Conservation (phyloP, 2,888 invertebrate species). For the Tenthredo livida region DNA sequence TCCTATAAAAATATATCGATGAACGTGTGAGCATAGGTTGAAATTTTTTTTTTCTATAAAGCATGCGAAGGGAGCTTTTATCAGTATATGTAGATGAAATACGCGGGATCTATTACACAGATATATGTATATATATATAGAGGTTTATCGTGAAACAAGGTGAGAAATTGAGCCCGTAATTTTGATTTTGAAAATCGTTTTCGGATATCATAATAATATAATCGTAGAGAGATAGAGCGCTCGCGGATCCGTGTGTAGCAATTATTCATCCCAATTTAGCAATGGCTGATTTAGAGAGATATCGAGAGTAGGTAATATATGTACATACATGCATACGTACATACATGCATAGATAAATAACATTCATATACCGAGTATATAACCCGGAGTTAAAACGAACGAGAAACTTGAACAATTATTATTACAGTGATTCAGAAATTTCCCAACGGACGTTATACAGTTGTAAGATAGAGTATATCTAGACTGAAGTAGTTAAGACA, state of each 20-base stretch:
- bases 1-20: background rate
- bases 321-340: background rate
- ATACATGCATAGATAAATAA: background rate
- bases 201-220: background rate
- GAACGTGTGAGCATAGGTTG: background rate
- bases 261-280: conserved; percentile 43
- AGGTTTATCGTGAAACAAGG: background rate
- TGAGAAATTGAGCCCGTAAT: conserved; percentile 20
- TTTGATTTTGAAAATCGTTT: conserved; percentile 25
- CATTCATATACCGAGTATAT: background rate
- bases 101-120: no score
- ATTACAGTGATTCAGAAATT: conserved; percentile 27
- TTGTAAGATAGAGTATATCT: background rate
- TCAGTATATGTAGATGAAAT: background rate
- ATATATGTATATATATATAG: no score
- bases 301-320: background rate
- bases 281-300: conserved; percentile 43
- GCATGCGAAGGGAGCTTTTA: no score
- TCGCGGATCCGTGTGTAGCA: background rate
- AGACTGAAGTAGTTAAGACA: conserved; percentile 6
- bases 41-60: background rate
- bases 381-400: background rate
- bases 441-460: conserved; percentile 17
- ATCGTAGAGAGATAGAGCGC: background rate
- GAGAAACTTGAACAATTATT: conserved; percentile 38